phyloP scores from a whole-genome alignment of 2,113 vertebrate species.

The Cephalopterus ornatus region DNA sequence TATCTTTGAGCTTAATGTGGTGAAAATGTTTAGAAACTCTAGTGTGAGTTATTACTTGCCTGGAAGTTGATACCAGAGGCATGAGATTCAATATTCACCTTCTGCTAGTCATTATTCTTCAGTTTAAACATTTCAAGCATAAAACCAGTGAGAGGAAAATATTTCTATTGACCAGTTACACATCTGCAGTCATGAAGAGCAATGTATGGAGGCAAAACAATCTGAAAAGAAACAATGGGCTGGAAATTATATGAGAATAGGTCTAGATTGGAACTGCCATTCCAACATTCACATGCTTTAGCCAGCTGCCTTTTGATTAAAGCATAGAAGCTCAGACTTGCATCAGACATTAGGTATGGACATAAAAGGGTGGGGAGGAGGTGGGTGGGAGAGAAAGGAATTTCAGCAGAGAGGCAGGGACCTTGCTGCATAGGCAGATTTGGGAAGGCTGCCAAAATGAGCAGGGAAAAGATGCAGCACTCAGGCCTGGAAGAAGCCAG shows the following conservation, averaged over 20 bases:
- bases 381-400: background rate
- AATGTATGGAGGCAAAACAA: background rate
- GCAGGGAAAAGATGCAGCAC: background rate
- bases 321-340: background rate
- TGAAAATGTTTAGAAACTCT: background rate
- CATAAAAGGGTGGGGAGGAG: background rate
- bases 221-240: background rate
- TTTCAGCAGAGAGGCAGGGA: background rate
- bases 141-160: background rate
- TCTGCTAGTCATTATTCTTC: background rate
- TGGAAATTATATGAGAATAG: background rate
- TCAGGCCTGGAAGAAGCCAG: background rate
- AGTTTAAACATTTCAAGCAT: background rate
- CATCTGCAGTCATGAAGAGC: background rate
- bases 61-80: background rate
- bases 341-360: background rate
- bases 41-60: background rate
- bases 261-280: background rate
- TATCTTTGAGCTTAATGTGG: background rate
- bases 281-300: background rate
- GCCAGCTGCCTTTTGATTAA: background rate
- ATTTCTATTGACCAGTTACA: background rate
- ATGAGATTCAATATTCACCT: background rate
- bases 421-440: background rate
- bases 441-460: background rate